Percentiles rank a stretch among this genome's conserved stretches.
phyloP scores from a whole-genome alignment of 2,888 invertebrate species.

The Leucophenga montana region DNA sequence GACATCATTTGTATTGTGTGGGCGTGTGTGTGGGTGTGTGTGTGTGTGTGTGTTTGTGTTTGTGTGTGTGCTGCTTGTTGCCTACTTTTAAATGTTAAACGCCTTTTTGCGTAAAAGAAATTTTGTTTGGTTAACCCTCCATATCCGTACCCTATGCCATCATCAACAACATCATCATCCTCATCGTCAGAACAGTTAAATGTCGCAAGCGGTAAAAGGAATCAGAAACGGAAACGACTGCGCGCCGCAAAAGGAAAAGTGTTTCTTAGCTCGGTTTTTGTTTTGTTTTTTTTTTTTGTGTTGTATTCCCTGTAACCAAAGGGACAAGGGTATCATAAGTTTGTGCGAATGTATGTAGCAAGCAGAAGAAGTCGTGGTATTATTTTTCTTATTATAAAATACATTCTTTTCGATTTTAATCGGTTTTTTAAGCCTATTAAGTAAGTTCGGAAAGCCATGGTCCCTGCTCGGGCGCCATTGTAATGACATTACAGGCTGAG shows the following conservation, averaged over 20 bases:
- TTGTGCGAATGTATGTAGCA: too few relatives aligned
- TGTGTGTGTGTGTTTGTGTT: too few relatives aligned
- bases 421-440: too few relatives aligned
- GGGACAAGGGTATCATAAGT: too few relatives aligned
- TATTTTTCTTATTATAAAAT: too few relatives aligned
- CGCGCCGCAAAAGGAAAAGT: neutral
- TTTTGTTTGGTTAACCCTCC: slow-evolving; percentile 1
- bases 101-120: slow-evolving; percentile 44
- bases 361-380: too few relatives aligned
- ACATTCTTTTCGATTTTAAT: too few relatives aligned
- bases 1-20: neutral
- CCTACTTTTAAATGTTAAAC: slow-evolving; percentile 52
- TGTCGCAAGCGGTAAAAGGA: neutral
- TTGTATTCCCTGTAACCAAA: too few relatives aligned
- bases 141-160: neutral
- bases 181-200: neutral
- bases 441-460: too few relatives aligned
- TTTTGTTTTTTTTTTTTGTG: neutral
- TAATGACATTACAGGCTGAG: too few relatives aligned
- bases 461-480: too few relatives aligned
- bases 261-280: slow-evolving; percentile 3
- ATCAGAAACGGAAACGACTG: slow-evolving; percentile 14
- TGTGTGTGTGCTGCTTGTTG: neutral
- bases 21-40: neutral
- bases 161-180: slow-evolving; percentile 9